These are phyloP conservation scores for Edolisoma coerulescens DNA, from an alignment of 2,113 vertebrate genomes.

Conservation along the genomic window DNA sequence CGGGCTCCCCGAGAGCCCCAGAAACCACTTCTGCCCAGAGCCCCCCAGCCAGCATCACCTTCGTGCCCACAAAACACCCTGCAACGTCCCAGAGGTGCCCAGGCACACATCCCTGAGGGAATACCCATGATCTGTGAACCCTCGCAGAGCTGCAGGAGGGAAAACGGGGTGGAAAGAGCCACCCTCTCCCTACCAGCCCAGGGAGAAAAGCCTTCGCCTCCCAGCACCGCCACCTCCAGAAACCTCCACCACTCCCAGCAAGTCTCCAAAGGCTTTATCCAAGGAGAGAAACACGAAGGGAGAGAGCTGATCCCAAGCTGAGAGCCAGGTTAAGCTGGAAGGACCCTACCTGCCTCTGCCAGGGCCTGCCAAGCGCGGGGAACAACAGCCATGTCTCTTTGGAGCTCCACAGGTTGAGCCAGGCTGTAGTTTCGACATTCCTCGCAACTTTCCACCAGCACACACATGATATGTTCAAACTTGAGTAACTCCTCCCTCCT, in stretches of 20 bases:
- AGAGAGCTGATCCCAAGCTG: rapidly evolving
- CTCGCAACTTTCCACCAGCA: constrained; percentile 39
- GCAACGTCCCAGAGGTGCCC: not conserved
- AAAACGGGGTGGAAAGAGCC: not conserved
- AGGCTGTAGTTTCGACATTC: constrained; percentile 53
- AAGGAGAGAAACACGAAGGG: rapidly evolving
- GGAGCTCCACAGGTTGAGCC: not conserved
- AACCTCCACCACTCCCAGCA: not conserved
- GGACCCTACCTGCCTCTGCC: constrained; percentile 35
- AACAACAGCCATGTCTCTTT: not conserved
- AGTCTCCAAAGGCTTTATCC: not conserved
- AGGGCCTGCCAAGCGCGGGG: not conserved
- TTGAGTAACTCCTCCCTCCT: constrained; percentile 53
- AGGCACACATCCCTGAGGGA: rapidly evolving
- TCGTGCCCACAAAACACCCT: not conserved
- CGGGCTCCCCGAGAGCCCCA: not conserved
- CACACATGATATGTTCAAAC: constrained; percentile 53
- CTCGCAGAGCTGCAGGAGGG: rapidly evolving
- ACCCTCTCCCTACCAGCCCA: not conserved
- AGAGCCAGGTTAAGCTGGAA: not conserved
- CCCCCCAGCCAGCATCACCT: not conserved
- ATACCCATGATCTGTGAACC: rapidly evolving
- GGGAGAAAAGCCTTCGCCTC: not conserved
- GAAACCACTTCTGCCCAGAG: not conserved
- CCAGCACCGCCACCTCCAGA: not conserved